These are phyloP conservation scores for Notolabrus celidotus DNA, from an alignment of 2,797 vertebrate species.

Conservation along the genomic window DNA sequence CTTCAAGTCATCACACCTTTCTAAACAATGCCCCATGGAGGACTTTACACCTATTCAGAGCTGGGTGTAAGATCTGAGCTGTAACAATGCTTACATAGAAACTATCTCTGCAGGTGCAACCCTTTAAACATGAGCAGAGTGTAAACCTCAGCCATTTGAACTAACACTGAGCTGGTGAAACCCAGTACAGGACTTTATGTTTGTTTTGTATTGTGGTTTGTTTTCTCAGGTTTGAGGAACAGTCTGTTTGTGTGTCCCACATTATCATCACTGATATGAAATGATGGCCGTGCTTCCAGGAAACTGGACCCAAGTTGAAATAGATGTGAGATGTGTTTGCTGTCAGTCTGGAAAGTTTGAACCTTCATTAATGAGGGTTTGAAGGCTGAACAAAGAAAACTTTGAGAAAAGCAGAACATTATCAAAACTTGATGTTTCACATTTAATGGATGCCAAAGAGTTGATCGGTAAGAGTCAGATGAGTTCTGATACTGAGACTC, in stretches of 20 bases:
- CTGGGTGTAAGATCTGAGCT: no score
- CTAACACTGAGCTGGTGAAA: no score
- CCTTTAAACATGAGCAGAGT: no score
- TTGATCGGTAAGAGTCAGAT: constrained; percentile 15
- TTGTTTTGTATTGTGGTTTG: neutral
- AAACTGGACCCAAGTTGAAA: neutral
- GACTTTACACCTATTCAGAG: no score
- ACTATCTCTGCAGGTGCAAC: no score
- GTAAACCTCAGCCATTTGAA: no score
- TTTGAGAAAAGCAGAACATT: neutral
- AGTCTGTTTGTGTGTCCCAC: neutral
- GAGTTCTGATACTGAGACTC: constrained; percentile 18
- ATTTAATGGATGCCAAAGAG: neutral
- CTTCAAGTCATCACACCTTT: no score
- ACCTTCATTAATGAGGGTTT: neutral
- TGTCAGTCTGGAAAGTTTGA: neutral
- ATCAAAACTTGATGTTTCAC: neutral
- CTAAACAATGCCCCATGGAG: no score
- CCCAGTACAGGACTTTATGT: no score
- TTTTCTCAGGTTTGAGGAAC: neutral
- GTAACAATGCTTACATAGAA: no score
- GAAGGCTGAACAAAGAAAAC: neutral
- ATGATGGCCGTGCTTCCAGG: neutral
- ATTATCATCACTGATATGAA: constrained; percentile 4
- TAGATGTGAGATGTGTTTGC: neutral